Conservation (phyloP, 2,113 vertebrate species). For the Pteropus alecto region DNA sequence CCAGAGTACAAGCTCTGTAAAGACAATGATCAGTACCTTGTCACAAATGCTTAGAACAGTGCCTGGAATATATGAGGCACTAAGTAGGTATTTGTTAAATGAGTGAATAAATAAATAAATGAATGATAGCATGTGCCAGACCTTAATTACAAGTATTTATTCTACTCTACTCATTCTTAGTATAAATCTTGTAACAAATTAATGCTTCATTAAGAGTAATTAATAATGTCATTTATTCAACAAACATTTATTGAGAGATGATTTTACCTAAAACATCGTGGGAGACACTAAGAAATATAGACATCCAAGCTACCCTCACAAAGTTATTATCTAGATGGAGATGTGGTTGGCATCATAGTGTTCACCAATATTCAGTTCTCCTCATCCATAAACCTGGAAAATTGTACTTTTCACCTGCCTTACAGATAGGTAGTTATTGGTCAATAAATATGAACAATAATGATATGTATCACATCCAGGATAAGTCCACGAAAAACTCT, state of each 20-base stretch:
- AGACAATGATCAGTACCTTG: not conserved
- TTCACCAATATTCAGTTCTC: not conserved
- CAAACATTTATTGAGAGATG: not conserved
- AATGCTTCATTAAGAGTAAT: conserved; percentile 7
- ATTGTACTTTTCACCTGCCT: not conserved
- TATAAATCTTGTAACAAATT: conserved; percentile 4
- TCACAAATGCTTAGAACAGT: not conserved
- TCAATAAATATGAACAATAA: not conserved
- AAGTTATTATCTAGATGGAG: not conserved
- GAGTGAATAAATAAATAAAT: not conserved
- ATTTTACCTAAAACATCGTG: not conserved
- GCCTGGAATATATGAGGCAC: not conserved
- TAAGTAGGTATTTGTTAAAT: not conserved
- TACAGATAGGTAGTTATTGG: not conserved
- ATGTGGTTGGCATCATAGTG: not conserved
- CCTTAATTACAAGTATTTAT: not conserved
- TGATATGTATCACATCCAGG: not conserved
- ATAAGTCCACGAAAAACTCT: not conserved
- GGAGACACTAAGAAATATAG: not conserved
- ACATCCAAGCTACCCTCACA: not conserved
- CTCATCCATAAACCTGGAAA: not conserved
- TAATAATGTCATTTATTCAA: conserved; percentile 1
- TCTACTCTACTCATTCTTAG: not conserved
- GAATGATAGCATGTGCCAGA: not conserved
- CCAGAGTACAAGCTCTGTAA: not conserved